Evolutionary conservation across 30 jellyfish, hydroid and myxozoan species (phyloP), one percentile per base, ranked within the genome.

Genomic region (Nemopilema nomurai): DNA sequence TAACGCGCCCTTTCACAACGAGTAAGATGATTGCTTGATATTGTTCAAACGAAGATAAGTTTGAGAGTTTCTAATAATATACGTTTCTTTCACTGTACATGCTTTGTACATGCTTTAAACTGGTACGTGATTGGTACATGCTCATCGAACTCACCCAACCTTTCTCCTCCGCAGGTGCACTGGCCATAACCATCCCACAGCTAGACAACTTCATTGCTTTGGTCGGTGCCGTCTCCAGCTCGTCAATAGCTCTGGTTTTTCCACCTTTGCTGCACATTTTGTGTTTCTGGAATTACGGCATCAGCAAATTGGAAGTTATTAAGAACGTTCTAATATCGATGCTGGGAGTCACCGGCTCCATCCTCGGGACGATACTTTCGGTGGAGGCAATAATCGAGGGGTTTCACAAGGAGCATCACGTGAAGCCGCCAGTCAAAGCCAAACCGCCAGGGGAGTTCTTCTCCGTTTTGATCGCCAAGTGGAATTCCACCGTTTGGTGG

Each of bases 161-260:
- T 19, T 0, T 28, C 52, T 64, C 76, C 65, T 0, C 22, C 31
- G 25, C 72, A 96, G 99, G 99, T 80, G 97, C 97, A 17, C 50
- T 92, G 83, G 99, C 99, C 0, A 84, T 96, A n/a, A 63, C 96
- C 18, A 96, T 96, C 17, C 99, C 99, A 3, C 98, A 92, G 76
- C 86, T 96, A 76, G 99, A 96, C 82, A 96, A 90, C 52, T 92
- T 96, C 90, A 91, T 96, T 19, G 95, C 99, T 23, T 71, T 96
- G 68, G 96, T 92, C 41, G 99, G 99, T 27, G 96, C 99, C 26
- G 82, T 97, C 21, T 97, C 97, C 25, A 95, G 98, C 16, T 97
- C 99, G 8, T 97, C 97, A 7, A 94, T 96, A 28, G 98, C 99
- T 17, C 67, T 96, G 67, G 91, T 96, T 8, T 96, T 96, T 65